Conservation (phyloP, 1,140 invertebrate species). For the Laupala kohalensis region DNA sequence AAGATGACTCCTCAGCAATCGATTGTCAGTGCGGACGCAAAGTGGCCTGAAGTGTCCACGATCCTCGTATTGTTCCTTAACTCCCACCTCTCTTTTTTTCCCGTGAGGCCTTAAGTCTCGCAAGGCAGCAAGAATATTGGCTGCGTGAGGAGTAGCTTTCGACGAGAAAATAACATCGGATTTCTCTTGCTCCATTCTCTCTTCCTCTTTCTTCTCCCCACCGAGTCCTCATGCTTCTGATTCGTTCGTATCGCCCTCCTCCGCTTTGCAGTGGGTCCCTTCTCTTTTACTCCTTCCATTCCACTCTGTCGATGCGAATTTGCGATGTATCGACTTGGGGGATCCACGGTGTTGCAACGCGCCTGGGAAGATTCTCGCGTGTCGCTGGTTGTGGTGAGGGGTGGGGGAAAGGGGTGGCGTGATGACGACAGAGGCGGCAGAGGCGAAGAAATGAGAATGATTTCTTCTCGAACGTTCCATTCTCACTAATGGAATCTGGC, state of each 20-base stretch:
- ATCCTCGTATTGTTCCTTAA: neutral
- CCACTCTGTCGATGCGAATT: neutral
- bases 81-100: neutral
- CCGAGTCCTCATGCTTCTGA: too few species aligned
- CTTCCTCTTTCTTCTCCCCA: neutral
- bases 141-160: neutral
- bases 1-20: too few species aligned
- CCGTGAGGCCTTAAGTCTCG: neutral
- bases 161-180: neutral
- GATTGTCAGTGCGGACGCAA: neutral
- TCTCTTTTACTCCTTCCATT: too few species aligned
- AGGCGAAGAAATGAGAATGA: neutral
- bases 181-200: neutral
- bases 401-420: too few species aligned
- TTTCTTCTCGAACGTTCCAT: neutral
- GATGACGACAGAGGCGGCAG: neutral
- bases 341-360: neutral
- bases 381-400: too few species aligned
- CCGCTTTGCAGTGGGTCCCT: too few species aligned
- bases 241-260: too few species aligned
- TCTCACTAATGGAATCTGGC: neutral
- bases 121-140: neutral
- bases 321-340: neutral
- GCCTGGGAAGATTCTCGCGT: too few species aligned
- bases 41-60: neutral